These are phyloP conservation scores for Epizoanthus rinbou DNA, from an alignment of 92 coral and sea anemone genomes.

Conservation along the genomic window DNA sequence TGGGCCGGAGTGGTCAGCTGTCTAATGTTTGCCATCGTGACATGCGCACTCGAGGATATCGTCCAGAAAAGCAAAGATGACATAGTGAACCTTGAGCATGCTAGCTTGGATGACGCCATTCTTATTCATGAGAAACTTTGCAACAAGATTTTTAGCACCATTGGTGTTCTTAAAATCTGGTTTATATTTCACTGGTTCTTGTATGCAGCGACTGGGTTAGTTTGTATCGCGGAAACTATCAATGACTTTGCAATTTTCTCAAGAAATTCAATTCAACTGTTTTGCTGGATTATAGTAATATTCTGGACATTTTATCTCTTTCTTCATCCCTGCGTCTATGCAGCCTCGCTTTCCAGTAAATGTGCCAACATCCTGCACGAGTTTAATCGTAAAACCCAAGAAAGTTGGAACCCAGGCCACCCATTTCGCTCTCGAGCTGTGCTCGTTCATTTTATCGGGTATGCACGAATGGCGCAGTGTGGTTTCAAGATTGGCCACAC, in stretches of 20 bases:
- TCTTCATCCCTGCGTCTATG: no score
- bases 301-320: no score
- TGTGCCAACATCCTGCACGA: no score
- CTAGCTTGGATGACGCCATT: background rate
- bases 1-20: constrained; percentile 1
- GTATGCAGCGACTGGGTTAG: background rate
- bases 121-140: background rate
- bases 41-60: background rate
- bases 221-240: background rate
- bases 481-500: background rate
- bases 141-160: background rate
- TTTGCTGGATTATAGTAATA: no score
- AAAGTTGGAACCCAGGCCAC: background rate
- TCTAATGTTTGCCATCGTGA: background rate
- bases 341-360: no score
- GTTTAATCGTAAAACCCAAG: no score
- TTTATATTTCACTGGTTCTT: background rate
- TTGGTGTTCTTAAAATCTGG: background rate
- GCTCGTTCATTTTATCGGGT: background rate
- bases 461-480: background rate
- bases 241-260: no score
- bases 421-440: background rate
- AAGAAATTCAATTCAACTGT: no score
- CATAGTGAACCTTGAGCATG: background rate
- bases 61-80: background rate